Conservation (phyloP, 2,888 invertebrate species). For the Drosophila subquinaria region DNA sequence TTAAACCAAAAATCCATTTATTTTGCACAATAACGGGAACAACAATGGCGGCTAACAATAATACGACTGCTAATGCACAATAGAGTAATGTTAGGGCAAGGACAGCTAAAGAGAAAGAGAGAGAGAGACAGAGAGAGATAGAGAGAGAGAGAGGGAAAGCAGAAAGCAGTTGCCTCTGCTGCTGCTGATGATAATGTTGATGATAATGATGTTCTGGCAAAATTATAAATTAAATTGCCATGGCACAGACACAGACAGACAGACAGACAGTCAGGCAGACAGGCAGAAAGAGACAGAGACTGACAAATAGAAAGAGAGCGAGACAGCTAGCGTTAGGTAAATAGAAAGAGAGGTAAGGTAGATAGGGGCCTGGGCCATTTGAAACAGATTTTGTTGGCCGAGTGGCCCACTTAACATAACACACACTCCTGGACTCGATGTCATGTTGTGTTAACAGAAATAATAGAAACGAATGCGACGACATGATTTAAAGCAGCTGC, state of each 20-base stretch:
- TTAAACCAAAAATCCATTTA: constrained; percentile 82
- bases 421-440: constrained; percentile 50
- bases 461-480: constrained; percentile 64
- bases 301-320: neutral
- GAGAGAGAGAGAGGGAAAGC: neutral
- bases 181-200: constrained; percentile 28
- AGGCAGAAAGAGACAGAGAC: neutral
- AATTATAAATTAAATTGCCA: constrained; percentile 69
- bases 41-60: constrained; percentile 78
- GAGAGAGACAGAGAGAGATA: too few relatives aligned
- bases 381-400: constrained; percentile 56
- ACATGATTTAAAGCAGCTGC: constrained; percentile 64
- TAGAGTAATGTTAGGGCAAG: constrained; percentile 31
- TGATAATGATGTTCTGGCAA: constrained; percentile 45
- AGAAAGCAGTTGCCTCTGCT: constrained; percentile 11
- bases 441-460: constrained; percentile 67
- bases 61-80: constrained; percentile 64
- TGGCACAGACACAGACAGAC: neutral
- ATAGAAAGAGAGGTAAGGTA: neutral
- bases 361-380: constrained; percentile 24
- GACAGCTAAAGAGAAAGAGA: neutral
- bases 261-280: neutral
- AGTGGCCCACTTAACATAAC: constrained; percentile 58
- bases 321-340: neutral
- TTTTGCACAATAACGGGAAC: constrained; percentile 78